Base-by-base conservation (phyloP, 1,140 invertebrate genomes). In the Mesaphorura yosii region DNA sequence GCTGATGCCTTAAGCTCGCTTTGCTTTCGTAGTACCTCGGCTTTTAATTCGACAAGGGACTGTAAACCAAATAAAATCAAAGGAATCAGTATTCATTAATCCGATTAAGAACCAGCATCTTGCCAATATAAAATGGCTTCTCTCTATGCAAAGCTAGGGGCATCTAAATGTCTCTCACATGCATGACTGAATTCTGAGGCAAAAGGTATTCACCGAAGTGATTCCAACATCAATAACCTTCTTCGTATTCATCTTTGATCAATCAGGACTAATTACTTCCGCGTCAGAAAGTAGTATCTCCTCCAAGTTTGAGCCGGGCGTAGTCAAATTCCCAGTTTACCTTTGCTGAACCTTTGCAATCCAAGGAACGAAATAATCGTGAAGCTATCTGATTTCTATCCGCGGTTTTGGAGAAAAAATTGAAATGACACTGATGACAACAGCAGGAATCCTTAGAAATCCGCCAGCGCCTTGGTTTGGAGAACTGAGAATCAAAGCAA, bases 1-100 rank as follows among this genome's bases (percentile, higher is more conserved):
- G 66, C 75, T 70, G 1, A 65, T 62, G 78, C 73, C 39, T 75
- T 73, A 2, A 84, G 75, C 69, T 87, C 84, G 64, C 80, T 75
- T 68, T 86, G 80, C 66, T 88, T 88, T 44, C 78, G 74, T 15
- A 82, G 63, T 29, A 88, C 68, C 69, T 88, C 85, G 2, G 84
- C 83, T 72, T 83, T 83, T 25, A 62, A 39, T 23, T 62, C 60
- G 37, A 62, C 47, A 17, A 62, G 26, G 3, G 54, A 27, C 50
- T 60, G 25, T 12, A 42, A 59, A 25, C 7, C 6, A 39, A 31
- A 10, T 14, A 10, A 42, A 31, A 29, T 12, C 15, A 12, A 31
- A 45, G 6, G 3, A 41, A 19, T 41, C 42, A 26, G 6, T 19
- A 25, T 27, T 1, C 2, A 51, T 12, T 37, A 39, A 1, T 23